Percentiles rank a stretch among this genome's conserved stretches.
phyloP scores from a whole-genome alignment of 2,888 invertebrate genomes.

The Drosophila infuscata region DNA sequence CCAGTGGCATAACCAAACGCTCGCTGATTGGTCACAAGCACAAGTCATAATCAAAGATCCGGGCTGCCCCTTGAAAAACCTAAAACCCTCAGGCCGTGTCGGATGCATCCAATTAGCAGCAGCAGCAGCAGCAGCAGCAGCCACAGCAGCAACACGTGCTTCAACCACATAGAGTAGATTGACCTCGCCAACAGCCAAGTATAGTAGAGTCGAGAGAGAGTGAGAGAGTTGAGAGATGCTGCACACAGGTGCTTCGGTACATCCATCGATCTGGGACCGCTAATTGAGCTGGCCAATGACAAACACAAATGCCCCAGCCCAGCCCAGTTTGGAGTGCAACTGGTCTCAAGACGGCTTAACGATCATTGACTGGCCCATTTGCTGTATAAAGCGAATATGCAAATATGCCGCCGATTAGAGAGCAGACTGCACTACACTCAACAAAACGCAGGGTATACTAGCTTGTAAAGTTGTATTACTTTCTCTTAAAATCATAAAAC shows the following conservation, averaged over 20 bases:
- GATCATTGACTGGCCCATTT: conserved; percentile 76
- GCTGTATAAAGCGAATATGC: conserved; percentile 77
- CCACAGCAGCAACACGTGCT: conserved; percentile 56
- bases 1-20: conserved; percentile 61
- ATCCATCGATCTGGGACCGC: conserved; percentile 60
- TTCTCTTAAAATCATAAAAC: not conserved
- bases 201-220: not conserved
- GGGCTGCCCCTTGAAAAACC: conserved; percentile 2
- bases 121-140: conserved; percentile 45
- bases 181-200: conserved; percentile 36
- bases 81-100: conserved; percentile 59
- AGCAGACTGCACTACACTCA: conserved; percentile 37
- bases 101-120: conserved; percentile 70
- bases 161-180: conserved; percentile 48
- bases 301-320: conserved; percentile 67
- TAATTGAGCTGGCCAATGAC: conserved; percentile 74
- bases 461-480: not conserved
- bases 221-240: not conserved
- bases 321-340: conserved; percentile 45
- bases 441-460: not conserved
- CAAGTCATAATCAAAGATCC: conserved; percentile 66
- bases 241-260: conserved; percentile 54
- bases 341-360: conserved; percentile 71
- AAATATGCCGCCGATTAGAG: conserved; percentile 78
- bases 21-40: conserved; percentile 75